A percentile compares a stretch with the other conserved stretches of the same genome.
Evolutionary conservation across 2,113 vertebrate species (phyloP).

Genomic region (Bostrychus sinensis): DNA sequence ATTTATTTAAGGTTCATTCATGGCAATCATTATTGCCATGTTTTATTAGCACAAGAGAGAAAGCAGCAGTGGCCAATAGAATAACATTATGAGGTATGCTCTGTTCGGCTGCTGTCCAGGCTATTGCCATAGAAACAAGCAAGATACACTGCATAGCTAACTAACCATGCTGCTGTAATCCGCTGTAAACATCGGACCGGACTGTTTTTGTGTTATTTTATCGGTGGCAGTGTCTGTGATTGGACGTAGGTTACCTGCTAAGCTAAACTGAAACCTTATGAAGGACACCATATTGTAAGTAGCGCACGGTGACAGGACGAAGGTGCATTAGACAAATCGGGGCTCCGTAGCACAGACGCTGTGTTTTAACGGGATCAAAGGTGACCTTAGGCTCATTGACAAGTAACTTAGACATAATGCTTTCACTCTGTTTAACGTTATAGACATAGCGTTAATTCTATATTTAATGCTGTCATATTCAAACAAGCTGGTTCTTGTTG

Average conservation of each 20-base stretch:
- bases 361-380: conserved; percentile 13
- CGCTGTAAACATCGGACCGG: not conserved
- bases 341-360: conserved; percentile 26
- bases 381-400: not conserved
- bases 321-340: not conserved
- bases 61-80: not conserved
- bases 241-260: not conserved
- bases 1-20: not conserved
- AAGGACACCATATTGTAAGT: conserved; percentile 25
- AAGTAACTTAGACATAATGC: not conserved
- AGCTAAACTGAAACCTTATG: not conserved
- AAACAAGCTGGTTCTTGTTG: not conserved
- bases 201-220: not conserved
- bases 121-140: conserved; percentile 62
- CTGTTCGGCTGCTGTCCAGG: not conserved
- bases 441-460: too few species aligned
- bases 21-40: not conserved
- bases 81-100: not conserved
- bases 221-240: not conserved
- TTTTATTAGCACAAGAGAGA: not conserved
- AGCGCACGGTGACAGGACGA: too few species aligned
- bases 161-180: not conserved
- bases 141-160: conserved; percentile 14
- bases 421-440: not conserved
- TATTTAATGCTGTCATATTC: not conserved